A percentile compares a stretch with the other conserved stretches of the same genome.
Evolutionary conservation across 2,888 invertebrate species (phyloP).

Genomic region (Didymodactylos carnosus): DNA sequence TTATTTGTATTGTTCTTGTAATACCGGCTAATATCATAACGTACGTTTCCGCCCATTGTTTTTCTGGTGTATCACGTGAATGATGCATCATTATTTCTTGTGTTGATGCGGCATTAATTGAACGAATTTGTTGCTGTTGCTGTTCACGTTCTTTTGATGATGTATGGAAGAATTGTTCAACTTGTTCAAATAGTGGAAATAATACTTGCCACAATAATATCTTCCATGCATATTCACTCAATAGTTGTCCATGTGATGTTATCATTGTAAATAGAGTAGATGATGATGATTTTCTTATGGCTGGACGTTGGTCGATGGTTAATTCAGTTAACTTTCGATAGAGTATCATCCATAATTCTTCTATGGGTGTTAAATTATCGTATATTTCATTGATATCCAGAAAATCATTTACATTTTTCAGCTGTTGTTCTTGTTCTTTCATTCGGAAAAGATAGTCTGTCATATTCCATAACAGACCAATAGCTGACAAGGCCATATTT

Average conservation of each 20-base stretch:
- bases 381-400: neutral
- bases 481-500: constrained; percentile 86
- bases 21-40: constrained; percentile 51
- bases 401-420: neutral
- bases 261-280: constrained; percentile 94
- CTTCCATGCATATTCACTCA: constrained; percentile 10
- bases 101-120: constrained; percentile 36
- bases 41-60: constrained; percentile 96
- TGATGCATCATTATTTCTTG: constrained; percentile 70
- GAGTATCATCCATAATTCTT: constrained; percentile 84
- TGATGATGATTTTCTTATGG: constrained; percentile 83
- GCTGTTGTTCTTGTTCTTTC: constrained; percentile 41
- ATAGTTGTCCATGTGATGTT: constrained; percentile 10
- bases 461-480: constrained; percentile 94
- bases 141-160: constrained; percentile 34
- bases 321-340: constrained; percentile 41
- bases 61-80: constrained; percentile 89
- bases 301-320: constrained; percentile 80
- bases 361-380: constrained; percentile 59
- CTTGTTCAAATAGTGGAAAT: constrained; percentile 79
- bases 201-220: constrained; percentile 44
- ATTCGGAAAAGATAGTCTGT: constrained; percentile 92
- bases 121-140: neutral
- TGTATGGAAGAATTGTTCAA: constrained; percentile 43
- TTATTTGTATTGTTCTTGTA: constrained; percentile 74